Evolutionary conservation across 2,797 vertebrate species (phyloP).

Genomic region (Sebastes matsubarae): DNA sequence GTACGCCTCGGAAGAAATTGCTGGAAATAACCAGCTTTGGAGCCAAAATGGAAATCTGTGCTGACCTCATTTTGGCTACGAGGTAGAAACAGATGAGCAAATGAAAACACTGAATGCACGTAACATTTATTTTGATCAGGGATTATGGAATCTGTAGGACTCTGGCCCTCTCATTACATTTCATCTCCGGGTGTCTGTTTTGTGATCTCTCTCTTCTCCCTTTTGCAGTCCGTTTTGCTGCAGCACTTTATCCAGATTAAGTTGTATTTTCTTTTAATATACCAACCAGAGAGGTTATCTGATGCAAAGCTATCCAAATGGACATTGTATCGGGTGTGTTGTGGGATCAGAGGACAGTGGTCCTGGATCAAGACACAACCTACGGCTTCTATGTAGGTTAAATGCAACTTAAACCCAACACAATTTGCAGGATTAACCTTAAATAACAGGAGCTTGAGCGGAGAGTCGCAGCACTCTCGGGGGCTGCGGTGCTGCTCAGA

Average conservation of each 20-base stretch:
- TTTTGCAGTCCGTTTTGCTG: neutral
- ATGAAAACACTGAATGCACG: conserved; percentile 50
- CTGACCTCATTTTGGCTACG: conserved; percentile 67
- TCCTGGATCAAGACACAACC: conserved; percentile 40
- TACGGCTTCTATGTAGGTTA: conserved; percentile 46
- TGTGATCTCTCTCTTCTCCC: conserved; percentile 17
- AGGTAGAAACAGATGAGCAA: conserved; percentile 56
- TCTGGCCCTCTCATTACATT: conserved; percentile 35
- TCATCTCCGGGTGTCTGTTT: conserved; percentile 24
- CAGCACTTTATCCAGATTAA: conserved; percentile 70
- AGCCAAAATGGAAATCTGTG: conserved; percentile 62
- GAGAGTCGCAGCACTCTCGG: neutral
- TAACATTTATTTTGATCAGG: conserved; percentile 60
- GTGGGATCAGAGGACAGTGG: conserved; percentile 41
- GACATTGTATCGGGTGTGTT: conserved; percentile 1
- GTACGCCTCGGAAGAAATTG: conserved; percentile 53
- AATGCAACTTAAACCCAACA: conserved; percentile 64
- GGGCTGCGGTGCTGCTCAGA: conserved; percentile 10
- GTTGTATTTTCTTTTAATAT: conserved; percentile 37
- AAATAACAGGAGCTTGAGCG: conserved; percentile 40
- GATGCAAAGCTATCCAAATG: conserved; percentile 37
- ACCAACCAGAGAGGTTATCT: conserved; percentile 14
- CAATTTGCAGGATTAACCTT: conserved; percentile 69
- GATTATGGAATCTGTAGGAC: conserved; percentile 62
- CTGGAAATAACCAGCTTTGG: conserved; percentile 66